phyloP scores from a whole-genome alignment of 1,140 invertebrate species.

The Philopotamus ludificatus region DNA sequence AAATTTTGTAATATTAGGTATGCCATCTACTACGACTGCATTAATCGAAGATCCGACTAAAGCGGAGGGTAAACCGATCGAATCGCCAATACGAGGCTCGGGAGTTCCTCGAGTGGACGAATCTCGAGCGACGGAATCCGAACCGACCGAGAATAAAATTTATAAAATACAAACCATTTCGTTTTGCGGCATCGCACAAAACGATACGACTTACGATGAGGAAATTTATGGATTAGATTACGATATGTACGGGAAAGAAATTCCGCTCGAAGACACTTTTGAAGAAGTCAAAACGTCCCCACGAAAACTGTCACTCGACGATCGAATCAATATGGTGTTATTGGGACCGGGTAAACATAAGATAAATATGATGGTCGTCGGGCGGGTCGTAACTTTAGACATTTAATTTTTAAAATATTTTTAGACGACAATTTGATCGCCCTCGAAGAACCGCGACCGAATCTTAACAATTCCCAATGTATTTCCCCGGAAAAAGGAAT shows the following conservation, averaged over 20 bases:
- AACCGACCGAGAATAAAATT: slow-evolving; percentile 17
- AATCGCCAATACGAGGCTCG: not conserved
- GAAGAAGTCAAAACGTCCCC: not conserved
- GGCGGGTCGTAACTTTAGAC: not conserved
- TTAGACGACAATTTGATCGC: not conserved
- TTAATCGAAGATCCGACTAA: slow-evolving; percentile 12
- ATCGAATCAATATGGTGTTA: slow-evolving; percentile 37
- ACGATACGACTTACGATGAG: slow-evolving; percentile 3
- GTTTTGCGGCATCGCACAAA: not conserved
- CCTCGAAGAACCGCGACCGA: not conserved
- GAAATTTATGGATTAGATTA: slow-evolving; percentile 14
- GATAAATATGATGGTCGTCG: not conserved
- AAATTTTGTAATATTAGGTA: no score
- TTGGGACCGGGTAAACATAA: slow-evolving; percentile 26
- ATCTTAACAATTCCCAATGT: slow-evolving; percentile 10
- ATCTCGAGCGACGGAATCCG: not conserved
- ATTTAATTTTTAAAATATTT: not conserved
- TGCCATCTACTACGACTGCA: not conserved
- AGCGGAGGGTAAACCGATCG: not conserved
- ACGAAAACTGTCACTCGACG: slow-evolving; percentile 36
- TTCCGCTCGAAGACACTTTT: not conserved
- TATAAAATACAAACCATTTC: slow-evolving; percentile 38
- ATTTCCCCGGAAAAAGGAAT: slow-evolving; percentile 38
- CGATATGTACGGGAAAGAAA: slow-evolving; percentile 8
- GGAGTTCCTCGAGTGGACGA: no score